Percentiles rank a stretch among this genome's conserved stretches.
Conservation (phyloP, 2,888 invertebrate genomes). For the Pheosia tremula region DNA sequence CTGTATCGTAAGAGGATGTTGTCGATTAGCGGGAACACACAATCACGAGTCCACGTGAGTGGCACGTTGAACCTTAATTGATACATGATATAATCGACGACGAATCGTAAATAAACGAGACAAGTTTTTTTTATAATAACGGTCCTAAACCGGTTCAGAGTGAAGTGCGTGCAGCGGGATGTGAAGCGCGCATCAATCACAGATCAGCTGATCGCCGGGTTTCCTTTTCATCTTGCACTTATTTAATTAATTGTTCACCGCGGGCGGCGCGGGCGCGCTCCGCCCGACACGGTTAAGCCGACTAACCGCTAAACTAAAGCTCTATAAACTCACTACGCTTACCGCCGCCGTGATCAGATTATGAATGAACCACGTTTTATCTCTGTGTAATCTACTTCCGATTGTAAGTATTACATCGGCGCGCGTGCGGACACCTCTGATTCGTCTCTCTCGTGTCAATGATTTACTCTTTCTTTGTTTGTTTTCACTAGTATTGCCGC, state of each 20-base stretch:
- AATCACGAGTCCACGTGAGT: slow-evolving; percentile 16
- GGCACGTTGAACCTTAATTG: slow-evolving; percentile 45
- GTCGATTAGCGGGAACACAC: neutral
- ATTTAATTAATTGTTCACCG: slow-evolving; percentile 75
- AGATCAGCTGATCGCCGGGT: slow-evolving; percentile 76
- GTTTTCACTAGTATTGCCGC: slow-evolving; percentile 51
- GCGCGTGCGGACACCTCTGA: slow-evolving; percentile 40
- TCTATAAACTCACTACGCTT: slow-evolving; percentile 53
- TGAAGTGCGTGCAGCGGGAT: slow-evolving; percentile 54
- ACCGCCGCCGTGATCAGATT: slow-evolving; percentile 58
- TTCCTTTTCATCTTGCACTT: slow-evolving; percentile 77
- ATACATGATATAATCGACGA: slow-evolving; percentile 52
- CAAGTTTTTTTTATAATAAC: slow-evolving; percentile 57
- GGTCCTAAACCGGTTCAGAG: slow-evolving; percentile 69
- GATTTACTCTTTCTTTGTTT: slow-evolving; percentile 54
- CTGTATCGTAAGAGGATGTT: neutral
- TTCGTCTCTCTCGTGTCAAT: slow-evolving; percentile 41
- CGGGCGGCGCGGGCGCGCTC: slow-evolving; percentile 50
- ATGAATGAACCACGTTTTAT: slow-evolving; percentile 67
- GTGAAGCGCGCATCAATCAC: slow-evolving; percentile 68
- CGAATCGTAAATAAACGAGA: slow-evolving; percentile 52
- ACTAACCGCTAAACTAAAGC: slow-evolving; percentile 56
- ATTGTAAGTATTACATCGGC: slow-evolving; percentile 31
- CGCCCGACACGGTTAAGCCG: slow-evolving; percentile 31
- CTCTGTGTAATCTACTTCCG: slow-evolving; percentile 53